Percentiles rank a stretch among this genome's conserved stretches.
Conservation (phyloP, 2,113 vertebrate genomes). For the Desmodus rotundus region DNA sequence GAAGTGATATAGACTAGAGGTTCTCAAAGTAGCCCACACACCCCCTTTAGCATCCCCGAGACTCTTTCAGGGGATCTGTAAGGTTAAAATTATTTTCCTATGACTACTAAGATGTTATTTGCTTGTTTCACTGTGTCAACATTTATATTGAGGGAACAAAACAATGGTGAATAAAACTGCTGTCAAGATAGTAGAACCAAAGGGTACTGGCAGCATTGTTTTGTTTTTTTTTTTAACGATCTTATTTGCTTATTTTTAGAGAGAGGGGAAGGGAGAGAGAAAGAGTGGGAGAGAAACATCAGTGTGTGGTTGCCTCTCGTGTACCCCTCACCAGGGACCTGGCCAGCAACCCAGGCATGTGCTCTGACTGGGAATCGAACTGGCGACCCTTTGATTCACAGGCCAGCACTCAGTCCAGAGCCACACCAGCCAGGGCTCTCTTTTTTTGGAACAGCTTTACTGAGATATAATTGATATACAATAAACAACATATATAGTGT, state of each 20-base stretch:
- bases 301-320: too few relatives aligned
- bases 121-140: background rate
- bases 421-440: too few relatives aligned
- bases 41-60: background rate
- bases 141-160: background rate
- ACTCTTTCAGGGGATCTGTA: background rate
- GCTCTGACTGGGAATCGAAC: too few relatives aligned
- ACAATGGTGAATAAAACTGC: background rate
- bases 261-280: too few relatives aligned
- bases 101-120: background rate
- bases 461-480: background rate
- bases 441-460: background rate
- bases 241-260: too few relatives aligned
- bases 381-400: too few relatives aligned
- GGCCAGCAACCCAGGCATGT: too few relatives aligned
- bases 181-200: background rate
- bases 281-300: too few relatives aligned
- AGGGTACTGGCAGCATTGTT: background rate
- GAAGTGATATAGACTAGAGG: background rate
- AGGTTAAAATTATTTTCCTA: background rate
- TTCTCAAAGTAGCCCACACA: background rate
- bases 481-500: background rate
- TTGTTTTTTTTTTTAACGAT: background rate
- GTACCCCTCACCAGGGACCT: too few relatives aligned
- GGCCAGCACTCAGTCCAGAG: too few relatives aligned